phyloP scores from a whole-genome alignment of 1,140 invertebrate species.

The Aphis craccivora region DNA sequence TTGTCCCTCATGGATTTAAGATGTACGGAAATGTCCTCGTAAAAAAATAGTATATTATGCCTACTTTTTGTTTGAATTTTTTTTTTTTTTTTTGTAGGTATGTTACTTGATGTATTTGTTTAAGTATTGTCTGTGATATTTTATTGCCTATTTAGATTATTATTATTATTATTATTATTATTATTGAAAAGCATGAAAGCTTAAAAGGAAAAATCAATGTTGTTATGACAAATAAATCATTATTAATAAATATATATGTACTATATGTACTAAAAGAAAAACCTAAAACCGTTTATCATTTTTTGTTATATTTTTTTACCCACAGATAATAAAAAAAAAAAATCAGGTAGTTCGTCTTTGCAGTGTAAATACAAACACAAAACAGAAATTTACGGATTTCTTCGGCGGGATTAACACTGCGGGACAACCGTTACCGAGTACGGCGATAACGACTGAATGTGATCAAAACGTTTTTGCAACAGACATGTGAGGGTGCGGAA shows the following conservation, averaged over 20 bases:
- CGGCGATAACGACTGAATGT: not conserved
- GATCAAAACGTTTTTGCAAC: not conserved
- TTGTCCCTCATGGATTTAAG: not conserved
- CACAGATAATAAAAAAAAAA: not conserved
- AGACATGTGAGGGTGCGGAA: not conserved
- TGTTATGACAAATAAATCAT: constrained; percentile 51
- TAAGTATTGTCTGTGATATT: constrained; percentile 58
- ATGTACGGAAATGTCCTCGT: not conserved
- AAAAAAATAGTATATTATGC: not conserved
- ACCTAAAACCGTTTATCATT: not conserved
- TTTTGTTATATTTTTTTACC: not conserved
- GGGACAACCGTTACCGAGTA: not conserved
- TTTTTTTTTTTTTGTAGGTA: not conserved
- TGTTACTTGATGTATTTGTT: constrained; percentile 14
- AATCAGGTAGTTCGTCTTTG: not conserved
- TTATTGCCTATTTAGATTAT: constrained; percentile 55
- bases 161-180: constrained; percentile 49
- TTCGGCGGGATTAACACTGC: not conserved
- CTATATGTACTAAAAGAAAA: constrained; percentile 19
- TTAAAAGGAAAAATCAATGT: constrained; percentile 46
- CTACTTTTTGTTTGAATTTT: not conserved
- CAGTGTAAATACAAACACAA: not conserved
- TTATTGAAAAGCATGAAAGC: constrained; percentile 45
- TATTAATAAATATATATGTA: constrained; percentile 44
- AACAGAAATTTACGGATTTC: not conserved